These are phyloP conservation scores for Arnoldichthys spilopterus DNA, from an alignment of 2,797 vertebrate species.

Conservation along the genomic window DNA sequence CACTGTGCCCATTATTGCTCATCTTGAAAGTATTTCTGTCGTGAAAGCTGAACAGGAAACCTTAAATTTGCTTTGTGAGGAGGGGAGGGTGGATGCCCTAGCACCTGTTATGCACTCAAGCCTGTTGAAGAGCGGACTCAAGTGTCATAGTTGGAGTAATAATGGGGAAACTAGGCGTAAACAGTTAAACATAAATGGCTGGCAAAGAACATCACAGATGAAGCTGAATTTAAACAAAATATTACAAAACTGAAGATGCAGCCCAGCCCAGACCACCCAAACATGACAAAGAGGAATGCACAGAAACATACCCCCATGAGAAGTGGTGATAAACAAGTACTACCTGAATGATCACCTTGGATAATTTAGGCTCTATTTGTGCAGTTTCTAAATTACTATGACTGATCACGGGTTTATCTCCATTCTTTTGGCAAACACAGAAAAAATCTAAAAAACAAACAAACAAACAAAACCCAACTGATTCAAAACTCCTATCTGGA, in stretches of 20 bases:
- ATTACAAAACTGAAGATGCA: not conserved
- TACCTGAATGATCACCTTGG: constrained; percentile 30
- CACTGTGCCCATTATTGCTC: not conserved
- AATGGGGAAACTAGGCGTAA: constrained; percentile 2
- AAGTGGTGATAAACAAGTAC: not conserved
- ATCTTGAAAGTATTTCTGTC: constrained; percentile 25
- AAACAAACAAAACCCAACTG: not conserved
- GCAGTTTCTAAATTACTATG: not conserved
- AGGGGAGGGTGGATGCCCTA: not conserved
- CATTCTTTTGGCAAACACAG: not conserved
- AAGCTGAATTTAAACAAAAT: not conserved
- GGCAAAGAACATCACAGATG: not conserved
- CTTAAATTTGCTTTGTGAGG: constrained; percentile 15
- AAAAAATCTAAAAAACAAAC: not conserved
- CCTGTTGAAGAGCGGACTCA: not conserved
- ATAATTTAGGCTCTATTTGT: not conserved
- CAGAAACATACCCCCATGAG: not conserved
- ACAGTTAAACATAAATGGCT: not conserved
- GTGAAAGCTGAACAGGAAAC: constrained; percentile 16
- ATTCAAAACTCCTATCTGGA: not conserved
- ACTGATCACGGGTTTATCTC: not conserved
- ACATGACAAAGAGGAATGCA: not conserved
- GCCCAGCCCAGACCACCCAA: not conserved
- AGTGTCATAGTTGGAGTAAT: not conserved
- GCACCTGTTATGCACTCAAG: not conserved